These are phyloP conservation scores for Galago senegalensis DNA, from an alignment of 2,797 vertebrate genomes.

Conservation along the genomic window DNA sequence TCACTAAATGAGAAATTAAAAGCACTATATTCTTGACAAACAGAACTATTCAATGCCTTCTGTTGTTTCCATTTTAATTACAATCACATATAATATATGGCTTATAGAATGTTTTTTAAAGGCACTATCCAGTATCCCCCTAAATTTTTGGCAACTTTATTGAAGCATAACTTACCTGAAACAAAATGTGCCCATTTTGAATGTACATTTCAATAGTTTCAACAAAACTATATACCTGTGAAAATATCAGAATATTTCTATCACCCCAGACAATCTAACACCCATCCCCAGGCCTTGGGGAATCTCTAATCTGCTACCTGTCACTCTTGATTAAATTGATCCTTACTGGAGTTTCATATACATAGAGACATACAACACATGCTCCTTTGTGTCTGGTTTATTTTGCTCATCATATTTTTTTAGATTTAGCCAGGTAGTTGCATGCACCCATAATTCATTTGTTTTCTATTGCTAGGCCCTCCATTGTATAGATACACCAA, in stretches of 20 bases:
- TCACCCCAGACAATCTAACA: neutral
- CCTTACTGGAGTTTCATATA: neutral
- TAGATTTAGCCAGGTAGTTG: neutral
- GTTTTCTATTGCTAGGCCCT: neutral
- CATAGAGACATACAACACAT: neutral
- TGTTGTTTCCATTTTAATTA: neutral
- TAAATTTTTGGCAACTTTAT: neutral
- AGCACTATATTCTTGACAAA: slow-evolving; percentile 8
- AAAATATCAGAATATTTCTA: neutral
- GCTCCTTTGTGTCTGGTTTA: neutral
- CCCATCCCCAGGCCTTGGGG: neutral
- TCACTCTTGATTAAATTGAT: neutral
- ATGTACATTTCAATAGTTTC: neutral
- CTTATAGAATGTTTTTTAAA: neutral
- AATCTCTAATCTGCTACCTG: neutral
- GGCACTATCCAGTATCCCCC: neutral
- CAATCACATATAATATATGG: neutral
- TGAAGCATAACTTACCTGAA: neutral
- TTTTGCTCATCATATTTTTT: neutral
- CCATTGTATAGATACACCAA: neutral
- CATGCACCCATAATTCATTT: neutral
- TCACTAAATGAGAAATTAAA: neutral
- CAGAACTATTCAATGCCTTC: neutral
- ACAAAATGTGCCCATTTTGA: neutral
- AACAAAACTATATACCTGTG: neutral